Base-by-base conservation (phyloP, 2,797 vertebrate genomes). In the Tarsius wallacei region DNA sequence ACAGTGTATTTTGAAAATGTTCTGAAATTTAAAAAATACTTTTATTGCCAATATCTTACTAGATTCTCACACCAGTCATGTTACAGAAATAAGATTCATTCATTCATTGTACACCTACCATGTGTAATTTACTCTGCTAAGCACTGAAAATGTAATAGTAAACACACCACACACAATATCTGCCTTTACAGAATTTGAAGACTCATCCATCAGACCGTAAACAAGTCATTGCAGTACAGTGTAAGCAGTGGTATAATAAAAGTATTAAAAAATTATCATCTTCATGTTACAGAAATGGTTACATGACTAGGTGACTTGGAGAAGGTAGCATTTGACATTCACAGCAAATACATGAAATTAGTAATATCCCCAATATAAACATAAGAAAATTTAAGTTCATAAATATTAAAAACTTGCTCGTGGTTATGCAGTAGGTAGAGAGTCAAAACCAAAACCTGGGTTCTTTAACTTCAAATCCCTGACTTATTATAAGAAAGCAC, bases 201-300 rank as follows among this genome's bases (percentile, higher is more conserved):
- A 89, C 17, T 61, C 64, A 42, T 84, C 8, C 8, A 76, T 88
- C 31, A 88, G 73, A 85, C 12, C 77, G 31, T 70, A 78, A 87
- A 36, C 70, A 88, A 73, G 49, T 57, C 14, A 92, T 78, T 85
- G 94, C n/a, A 83, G 80, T 95, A 63, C 83, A 82, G 31, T 87
- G 87, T 95, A 94, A 85, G 80, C 70, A 85, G 47, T 33, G 10
- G 6, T 91, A 81, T 95, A 97, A 87, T 87, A 87, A 94, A 95
- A 77, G 21, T 80, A 42, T 47, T 47, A 87, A 17, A 87, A 80
- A 63, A 19, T 61, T 21, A 71, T 33, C 26, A 57, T 33, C 6
- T 24, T 19, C 68, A 95, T 55, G 10, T 66, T 88, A 88, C 12
- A 87, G 55, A 73, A 91, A 63, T 83, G 24, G n/a, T 76, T 89